Conservation (phyloP, 2,797 vertebrate species). For the Gymnopithys bicolor region DNA sequence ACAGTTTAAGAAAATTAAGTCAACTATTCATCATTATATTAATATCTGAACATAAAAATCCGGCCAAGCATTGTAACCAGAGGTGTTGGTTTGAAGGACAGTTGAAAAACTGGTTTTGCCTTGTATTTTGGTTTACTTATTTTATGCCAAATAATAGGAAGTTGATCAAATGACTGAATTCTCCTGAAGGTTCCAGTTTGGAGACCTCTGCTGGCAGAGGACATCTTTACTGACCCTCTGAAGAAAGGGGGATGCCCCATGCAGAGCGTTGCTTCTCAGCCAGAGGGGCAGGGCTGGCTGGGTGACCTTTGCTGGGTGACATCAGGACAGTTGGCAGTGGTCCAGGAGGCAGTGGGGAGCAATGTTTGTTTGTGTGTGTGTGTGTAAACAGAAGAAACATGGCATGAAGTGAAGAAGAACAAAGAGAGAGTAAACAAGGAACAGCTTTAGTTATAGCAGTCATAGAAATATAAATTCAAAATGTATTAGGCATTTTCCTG, state of each 20-base stretch:
- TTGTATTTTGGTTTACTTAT: background rate
- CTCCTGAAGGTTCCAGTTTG: background rate
- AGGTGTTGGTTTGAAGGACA: background rate
- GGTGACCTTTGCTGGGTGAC: background rate
- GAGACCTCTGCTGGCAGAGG: background rate
- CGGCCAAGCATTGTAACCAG: background rate
- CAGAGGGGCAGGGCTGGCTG: background rate
- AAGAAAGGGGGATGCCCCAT: background rate
- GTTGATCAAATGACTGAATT: background rate
- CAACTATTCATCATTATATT: background rate
- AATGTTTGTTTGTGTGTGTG: background rate
- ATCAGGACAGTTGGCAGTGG: constrained; percentile 6
- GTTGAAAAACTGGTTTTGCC: background rate
- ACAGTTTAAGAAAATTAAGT: background rate
- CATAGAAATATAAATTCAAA: background rate
- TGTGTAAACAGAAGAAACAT: background rate
- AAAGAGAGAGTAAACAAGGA: background rate
- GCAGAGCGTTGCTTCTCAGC: background rate
- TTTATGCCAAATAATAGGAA: background rate
- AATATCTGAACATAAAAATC: background rate
- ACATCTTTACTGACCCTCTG: background rate
- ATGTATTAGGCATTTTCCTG: background rate
- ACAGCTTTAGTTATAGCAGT: background rate
- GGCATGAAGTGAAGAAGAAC: background rate
- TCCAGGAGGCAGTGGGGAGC: background rate